Percentiles rank a stretch among this genome's conserved stretches.
These are phyloP conservation scores for Meteorus colon DNA, from an alignment of 2,888 invertebrate species.

Conservation along the genomic window DNA sequence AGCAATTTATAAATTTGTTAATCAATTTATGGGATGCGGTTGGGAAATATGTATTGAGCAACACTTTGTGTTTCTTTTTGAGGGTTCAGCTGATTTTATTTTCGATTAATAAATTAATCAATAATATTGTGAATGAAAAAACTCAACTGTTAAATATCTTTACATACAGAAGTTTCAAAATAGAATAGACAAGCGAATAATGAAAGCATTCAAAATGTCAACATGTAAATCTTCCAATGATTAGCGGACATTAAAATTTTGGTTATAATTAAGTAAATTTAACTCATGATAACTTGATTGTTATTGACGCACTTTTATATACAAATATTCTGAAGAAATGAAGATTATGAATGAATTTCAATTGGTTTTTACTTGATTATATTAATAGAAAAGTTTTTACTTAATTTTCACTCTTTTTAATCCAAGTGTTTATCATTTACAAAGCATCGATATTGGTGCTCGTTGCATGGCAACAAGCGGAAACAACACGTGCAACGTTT, in stretches of 20 bases:
- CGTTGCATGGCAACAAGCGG: background rate
- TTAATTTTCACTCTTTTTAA: background rate
- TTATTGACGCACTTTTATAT: background rate
- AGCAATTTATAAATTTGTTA: background rate
- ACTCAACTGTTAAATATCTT: background rate
- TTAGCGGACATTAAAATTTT: background rate
- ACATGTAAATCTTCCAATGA: background rate
- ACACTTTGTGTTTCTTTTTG: background rate
- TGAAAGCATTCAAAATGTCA: background rate
- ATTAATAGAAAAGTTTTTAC: background rate
- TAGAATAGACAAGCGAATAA: background rate
- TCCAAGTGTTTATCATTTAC: background rate
- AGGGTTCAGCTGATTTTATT: background rate
- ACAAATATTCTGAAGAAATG: background rate
- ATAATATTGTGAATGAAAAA: background rate
- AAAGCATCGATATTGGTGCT: background rate
- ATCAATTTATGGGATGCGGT: background rate
- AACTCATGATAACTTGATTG: background rate
- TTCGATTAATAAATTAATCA: background rate
- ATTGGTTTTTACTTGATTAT: background rate
- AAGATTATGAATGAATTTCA: background rate
- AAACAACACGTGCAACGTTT: background rate
- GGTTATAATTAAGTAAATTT: background rate
- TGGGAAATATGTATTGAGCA: background rate
- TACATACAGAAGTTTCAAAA: background rate